Percentiles rank a stretch among this genome's conserved stretches.
Evolutionary conservation across 2,797 vertebrate species (phyloP).

Genomic region (Sebastes diploproa): DNA sequence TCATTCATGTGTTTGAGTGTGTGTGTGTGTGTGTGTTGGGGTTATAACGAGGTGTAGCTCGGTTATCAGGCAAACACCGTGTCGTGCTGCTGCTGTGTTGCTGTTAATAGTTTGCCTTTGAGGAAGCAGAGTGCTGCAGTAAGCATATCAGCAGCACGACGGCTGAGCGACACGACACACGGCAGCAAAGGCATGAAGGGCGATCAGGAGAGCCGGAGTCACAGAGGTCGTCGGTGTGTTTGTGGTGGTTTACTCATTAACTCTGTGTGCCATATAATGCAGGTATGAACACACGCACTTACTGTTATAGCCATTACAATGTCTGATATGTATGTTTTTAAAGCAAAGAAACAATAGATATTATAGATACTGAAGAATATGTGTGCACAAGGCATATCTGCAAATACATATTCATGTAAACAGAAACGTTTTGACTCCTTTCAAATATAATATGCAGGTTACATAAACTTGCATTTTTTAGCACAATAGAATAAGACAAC

Average conservation of each 20-base stretch:
- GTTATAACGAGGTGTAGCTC: slow-evolving; percentile 10
- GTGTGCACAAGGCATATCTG: not conserved
- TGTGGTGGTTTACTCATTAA: slow-evolving; percentile 30
- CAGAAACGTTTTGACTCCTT: not conserved
- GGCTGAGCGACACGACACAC: slow-evolving; percentile 18
- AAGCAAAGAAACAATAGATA: not conserved
- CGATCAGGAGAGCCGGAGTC: slow-evolving; percentile 17
- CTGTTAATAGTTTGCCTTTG: slow-evolving; percentile 57
- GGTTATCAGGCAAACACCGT: slow-evolving; percentile 17
- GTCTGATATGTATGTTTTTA: not conserved
- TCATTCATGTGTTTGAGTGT: not conserved
- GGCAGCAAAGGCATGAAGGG: slow-evolving; percentile 40
- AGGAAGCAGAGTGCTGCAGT: slow-evolving; percentile 52
- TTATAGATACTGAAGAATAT: not conserved
- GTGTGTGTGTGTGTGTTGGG: slow-evolving; percentile 2
- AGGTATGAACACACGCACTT: not conserved
- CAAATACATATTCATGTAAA: no score
- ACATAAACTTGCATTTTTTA: not conserved
- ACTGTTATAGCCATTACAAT: not conserved
- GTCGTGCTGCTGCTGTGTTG: not conserved
- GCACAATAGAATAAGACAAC: not conserved
- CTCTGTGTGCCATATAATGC: not conserved
- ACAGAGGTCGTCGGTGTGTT: slow-evolving; percentile 28
- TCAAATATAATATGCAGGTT: not conserved
- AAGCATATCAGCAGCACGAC: slow-evolving; percentile 45